Evolutionary conservation across 2,797 vertebrate species (phyloP).

Genomic region (Pachyuromys duprasi): DNA sequence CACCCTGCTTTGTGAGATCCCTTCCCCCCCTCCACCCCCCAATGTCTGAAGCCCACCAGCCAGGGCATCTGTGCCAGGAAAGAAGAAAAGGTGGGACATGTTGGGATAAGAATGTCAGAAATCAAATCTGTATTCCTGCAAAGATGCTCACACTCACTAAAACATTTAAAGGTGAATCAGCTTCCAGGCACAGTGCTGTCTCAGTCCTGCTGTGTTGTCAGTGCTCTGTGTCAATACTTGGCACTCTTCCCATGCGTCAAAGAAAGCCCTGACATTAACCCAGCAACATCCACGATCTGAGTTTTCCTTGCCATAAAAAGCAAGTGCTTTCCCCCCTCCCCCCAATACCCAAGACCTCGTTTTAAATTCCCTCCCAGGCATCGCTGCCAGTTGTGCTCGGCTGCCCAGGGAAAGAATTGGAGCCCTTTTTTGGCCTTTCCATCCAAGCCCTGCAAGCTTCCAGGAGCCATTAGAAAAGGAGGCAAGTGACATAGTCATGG

Average conservation of each 20-base stretch:
- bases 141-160: neutral
- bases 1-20: neutral
- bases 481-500: conserved; percentile 79
- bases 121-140: neutral
- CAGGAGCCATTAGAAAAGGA: conserved; percentile 81
- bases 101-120: neutral
- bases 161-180: neutral
- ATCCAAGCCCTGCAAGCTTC: conserved; percentile 77
- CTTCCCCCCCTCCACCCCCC: no score
- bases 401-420: conserved; percentile 59
- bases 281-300: neutral
- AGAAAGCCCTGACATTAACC: neutral
- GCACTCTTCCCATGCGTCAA: neutral
- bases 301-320: neutral
- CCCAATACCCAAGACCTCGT: neutral
- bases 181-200: neutral
- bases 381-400: neutral
- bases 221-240: neutral
- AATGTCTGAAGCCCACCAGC: neutral
- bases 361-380: conserved; percentile 6
- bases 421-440: conserved; percentile 78
- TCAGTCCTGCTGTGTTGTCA: neutral
- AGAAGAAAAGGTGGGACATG: no score
- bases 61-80: neutral
- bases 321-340: conserved; percentile 8